phyloP scores from a whole-genome alignment of 2,888 invertebrate genomes.

The Ophion slaviceki region DNA sequence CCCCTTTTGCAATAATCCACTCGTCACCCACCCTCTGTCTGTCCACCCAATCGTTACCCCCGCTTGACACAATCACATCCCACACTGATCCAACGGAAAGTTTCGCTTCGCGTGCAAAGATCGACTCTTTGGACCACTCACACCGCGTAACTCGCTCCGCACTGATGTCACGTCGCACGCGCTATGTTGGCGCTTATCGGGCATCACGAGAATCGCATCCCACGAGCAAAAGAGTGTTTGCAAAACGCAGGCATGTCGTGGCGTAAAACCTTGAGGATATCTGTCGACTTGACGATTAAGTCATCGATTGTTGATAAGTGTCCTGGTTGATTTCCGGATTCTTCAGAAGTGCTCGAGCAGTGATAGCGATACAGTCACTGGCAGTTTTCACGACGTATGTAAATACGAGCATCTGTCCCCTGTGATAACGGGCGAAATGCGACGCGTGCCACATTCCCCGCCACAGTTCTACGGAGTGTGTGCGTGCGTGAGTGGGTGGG shows the following conservation, averaged over 20 bases:
- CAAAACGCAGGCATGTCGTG: not conserved
- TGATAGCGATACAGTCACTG: constrained; percentile 16
- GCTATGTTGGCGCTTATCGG: constrained; percentile 20
- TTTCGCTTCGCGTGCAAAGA: not conserved
- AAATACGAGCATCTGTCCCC: constrained; percentile 32
- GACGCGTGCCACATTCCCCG: constrained; percentile 44
- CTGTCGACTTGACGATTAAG: not conserved
- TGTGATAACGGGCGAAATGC: constrained; percentile 6
- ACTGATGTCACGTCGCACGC: constrained; percentile 59
- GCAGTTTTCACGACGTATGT: constrained; percentile 5
- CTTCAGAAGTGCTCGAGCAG: constrained; percentile 1
- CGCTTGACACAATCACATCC: not conserved
- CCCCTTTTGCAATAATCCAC: not conserved
- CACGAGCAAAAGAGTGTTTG: not conserved
- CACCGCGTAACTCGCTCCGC: constrained; percentile 53
- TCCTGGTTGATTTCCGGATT: not conserved
- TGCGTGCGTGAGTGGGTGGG: constrained; percentile 18
- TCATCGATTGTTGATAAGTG: not conserved
- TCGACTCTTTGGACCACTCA: constrained; percentile 8
- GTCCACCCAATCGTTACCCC: no score
- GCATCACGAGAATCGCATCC: not conserved
- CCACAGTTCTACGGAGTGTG: constrained; percentile 48
- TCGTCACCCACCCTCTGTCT: not conserved
- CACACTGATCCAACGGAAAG: constrained; percentile 9
- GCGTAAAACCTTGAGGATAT: not conserved